A percentile compares a stretch with the other conserved stretches of the same genome.
phyloP scores from a whole-genome alignment of 1,140 invertebrate genomes.

The Whitmania pigra region DNA sequence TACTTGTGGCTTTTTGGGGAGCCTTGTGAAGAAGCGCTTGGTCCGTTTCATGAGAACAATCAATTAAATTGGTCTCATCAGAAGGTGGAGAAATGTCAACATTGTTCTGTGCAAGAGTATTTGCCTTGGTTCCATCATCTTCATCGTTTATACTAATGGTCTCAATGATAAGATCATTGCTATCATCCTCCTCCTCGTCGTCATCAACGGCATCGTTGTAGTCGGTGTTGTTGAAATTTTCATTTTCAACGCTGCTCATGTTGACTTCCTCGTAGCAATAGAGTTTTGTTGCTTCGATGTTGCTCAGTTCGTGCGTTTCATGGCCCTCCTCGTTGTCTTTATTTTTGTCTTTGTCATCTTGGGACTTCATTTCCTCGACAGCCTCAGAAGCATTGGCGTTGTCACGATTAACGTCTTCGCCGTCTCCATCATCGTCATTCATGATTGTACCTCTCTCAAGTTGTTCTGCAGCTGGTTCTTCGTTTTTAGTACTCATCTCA shows the following conservation, averaged over 20 bases:
- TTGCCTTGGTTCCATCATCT: background rate
- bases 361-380: too few relatives aligned
- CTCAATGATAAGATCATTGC: conserved; percentile 8
- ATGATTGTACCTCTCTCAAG: too few relatives aligned
- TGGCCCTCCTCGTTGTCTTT: background rate
- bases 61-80: background rate
- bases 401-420: too few relatives aligned
- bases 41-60: background rate
- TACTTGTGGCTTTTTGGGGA: background rate
- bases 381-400: too few relatives aligned
- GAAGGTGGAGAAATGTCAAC: background rate
- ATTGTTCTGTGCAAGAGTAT: background rate
- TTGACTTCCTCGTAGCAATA: background rate
- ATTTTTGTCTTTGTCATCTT: too few relatives aligned
- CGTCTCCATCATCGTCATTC: too few relatives aligned
- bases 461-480: too few relatives aligned
- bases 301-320: background rate
- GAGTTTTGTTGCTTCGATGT: background rate
- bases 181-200: background rate
- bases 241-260: background rate
- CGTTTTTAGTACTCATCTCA: too few relatives aligned
- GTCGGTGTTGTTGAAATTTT: background rate
- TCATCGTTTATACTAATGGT: conserved; percentile 7
- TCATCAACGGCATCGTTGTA: background rate
- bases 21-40: background rate